Base-by-base conservation (phyloP, 2,888 invertebrate genomes). In the Noctua janthina region DNA sequence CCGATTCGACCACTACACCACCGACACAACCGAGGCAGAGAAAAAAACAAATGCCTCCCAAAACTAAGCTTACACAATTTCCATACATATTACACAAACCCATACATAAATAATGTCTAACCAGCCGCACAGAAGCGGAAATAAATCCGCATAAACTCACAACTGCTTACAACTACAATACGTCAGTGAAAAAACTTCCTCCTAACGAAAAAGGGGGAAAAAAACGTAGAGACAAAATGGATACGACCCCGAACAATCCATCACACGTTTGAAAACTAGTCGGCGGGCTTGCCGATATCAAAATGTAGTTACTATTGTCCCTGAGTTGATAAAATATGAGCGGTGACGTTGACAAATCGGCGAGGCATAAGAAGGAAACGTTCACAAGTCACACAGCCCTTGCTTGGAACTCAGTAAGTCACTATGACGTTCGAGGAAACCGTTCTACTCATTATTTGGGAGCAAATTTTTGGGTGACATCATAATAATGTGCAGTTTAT, bases 231-330 rank as follows among this genome's bases (percentile, higher is more conserved):
- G 90, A 92, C 93, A 93, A 93, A 93, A 92, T 91, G 90, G 88
- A 88, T 90, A 90, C 92, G 92, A 92, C 93, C 93, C 90, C 87
- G 83, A 81, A 92, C 93, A 92, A 96, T 96, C 95, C 93, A 96
- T 96, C 96, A 96, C 94, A 92, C 90, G 92, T 91, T 93, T 94
- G 92, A 94, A 95, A 96, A 95, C 94, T 95, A 93, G 93, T 91
- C 92, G 91, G 90, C 81, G 89, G 86, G 91, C 91, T 92, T 88
- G 91, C 93, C 94, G 94, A 95, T 95, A 95, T 96, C 95, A 96
- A 96, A 96, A 96, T 94, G 94, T 96, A 96, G 96, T 96, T 95
- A 96, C 96, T 92, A 96, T 96, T 96, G 96, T 96, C 94, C 95
- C 92, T 89, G 88, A 88, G 88, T 93, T 94, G 95, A 96, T 96